A percentile compares a stretch with the other conserved stretches of the same genome.
These are phyloP conservation scores for Alces alces DNA, from an alignment of 2,113 vertebrate genomes.

Conservation along the genomic window DNA sequence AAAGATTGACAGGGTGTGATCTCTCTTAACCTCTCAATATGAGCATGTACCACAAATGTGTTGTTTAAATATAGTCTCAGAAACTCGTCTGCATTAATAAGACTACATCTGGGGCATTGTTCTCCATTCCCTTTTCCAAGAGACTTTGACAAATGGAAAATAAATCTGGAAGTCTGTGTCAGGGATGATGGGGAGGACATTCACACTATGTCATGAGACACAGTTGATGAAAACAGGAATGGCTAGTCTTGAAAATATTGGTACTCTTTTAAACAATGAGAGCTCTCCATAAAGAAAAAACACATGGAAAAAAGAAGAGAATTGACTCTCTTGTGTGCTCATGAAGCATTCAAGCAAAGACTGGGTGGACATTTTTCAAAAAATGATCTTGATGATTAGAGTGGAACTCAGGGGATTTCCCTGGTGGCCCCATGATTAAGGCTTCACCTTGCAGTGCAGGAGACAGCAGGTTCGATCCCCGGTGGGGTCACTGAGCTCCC, in stretches of 20 bases:
- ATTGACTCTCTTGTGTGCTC: not conserved
- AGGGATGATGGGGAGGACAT: not conserved
- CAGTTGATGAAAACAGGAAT: not conserved
- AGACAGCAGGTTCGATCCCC: not conserved
- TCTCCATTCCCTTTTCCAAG: not conserved
- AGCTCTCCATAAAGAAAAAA: not conserved
- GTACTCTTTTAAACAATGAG: not conserved
- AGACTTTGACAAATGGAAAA: not conserved
- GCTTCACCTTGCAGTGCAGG: not conserved
- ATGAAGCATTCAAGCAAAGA: constrained; percentile 14
- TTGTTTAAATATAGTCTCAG: not conserved
- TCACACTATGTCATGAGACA: not conserved
- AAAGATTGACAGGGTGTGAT: not conserved
- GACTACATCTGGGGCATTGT: not conserved
- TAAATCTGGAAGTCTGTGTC: not conserved
- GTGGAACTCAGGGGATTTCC: not conserved
- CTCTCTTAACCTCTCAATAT: not conserved
- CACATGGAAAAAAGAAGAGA: not conserved
- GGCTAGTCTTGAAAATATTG: not conserved
- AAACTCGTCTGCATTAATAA: not conserved
- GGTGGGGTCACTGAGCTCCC: not conserved
- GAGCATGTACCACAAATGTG: not conserved
- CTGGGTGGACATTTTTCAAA: not conserved
- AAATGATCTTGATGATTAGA: not conserved
- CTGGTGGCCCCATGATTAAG: not conserved